Conservation (phyloP, 2,888 invertebrate genomes). For the Polydrusus cervinus region DNA sequence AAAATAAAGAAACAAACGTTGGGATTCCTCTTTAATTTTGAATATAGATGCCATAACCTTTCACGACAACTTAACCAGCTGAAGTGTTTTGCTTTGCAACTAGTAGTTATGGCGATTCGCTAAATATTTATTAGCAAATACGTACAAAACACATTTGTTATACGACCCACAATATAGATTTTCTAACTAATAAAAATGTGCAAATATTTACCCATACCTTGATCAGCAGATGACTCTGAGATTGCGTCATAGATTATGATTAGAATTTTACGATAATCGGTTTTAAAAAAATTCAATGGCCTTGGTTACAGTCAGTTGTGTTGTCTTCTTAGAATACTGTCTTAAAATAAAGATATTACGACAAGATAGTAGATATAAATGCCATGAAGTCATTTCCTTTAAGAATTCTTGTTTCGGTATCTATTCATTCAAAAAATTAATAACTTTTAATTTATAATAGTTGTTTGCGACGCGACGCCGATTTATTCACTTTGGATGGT, state of each 20-base stretch:
- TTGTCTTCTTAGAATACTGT: constrained; percentile 21
- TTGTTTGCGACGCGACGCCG: too few relatives aligned
- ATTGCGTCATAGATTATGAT: constrained; percentile 31
- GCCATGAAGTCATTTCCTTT: not conserved
- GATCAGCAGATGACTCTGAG: constrained; percentile 31
- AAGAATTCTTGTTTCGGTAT: not conserved
- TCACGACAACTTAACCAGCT: too few relatives aligned
- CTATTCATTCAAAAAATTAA: too few relatives aligned
- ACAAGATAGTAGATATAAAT: not conserved
- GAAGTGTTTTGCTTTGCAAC: not conserved
- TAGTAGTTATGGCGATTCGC: not conserved
- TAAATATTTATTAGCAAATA: constrained; percentile 17
- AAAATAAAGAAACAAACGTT: too few relatives aligned
- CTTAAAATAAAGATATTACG: constrained; percentile 24
- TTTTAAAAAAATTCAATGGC: constrained; percentile 13
- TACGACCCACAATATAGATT: constrained; percentile 19
- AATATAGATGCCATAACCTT: too few relatives aligned
- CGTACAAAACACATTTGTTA: not conserved
- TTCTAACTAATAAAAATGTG: constrained; percentile 24
- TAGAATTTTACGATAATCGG: constrained; percentile 22
- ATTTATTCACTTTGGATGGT: too few relatives aligned
- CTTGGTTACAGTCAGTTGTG: constrained; percentile 14
- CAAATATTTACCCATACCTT: constrained; percentile 35
- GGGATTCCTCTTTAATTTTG: too few relatives aligned
- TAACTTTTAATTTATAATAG: too few relatives aligned